Evolutionary conservation across 2,797 vertebrate genomes (phyloP).

Genomic region (Mallotus villosus): DNA sequence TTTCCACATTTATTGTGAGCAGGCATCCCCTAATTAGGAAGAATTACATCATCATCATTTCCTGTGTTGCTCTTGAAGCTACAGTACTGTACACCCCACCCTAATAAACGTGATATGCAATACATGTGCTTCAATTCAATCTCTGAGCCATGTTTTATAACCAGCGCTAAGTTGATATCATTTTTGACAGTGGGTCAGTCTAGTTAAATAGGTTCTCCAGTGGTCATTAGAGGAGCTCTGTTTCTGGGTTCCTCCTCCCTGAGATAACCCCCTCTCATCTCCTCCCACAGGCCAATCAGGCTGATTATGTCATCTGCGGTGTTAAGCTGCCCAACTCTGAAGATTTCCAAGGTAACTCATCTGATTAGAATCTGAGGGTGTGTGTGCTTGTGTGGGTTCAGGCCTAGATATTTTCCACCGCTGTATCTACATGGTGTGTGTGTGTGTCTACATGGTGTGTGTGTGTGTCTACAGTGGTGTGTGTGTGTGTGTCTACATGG

Average conservation of each 20-base stretch:
- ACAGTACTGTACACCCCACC: no score
- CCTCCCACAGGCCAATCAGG: conserved; percentile 86
- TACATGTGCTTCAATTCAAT: no score
- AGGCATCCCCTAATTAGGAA: no score
- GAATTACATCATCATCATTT: no score
- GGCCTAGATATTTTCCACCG: no score
- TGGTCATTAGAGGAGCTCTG: conserved; percentile 13
- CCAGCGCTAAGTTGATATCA: no score
- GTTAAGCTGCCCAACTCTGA: conserved; percentile 99
- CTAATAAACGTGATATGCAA: no score
- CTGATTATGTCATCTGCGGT: conserved; percentile 95
- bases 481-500: conserved; percentile 10
- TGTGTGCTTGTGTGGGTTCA: conserved; percentile 12
- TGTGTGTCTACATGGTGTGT: not conserved
- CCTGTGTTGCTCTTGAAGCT: no score
- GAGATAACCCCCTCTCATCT: conserved; percentile 41
- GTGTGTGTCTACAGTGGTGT: conserved; percentile 4
- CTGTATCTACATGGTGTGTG: not conserved
- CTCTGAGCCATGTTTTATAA: no score
- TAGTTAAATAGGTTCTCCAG: no score
- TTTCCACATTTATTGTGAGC: no score
- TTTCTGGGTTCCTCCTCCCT: conserved; percentile 29
- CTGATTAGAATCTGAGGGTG: not conserved
- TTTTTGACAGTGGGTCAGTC: no score
- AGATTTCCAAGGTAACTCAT: conserved; percentile 94